Percentiles rank a stretch among this genome's conserved stretches.
Evolutionary conservation across 2,888 invertebrate genomes (phyloP).

Genomic region (Spilarctia lutea): DNA sequence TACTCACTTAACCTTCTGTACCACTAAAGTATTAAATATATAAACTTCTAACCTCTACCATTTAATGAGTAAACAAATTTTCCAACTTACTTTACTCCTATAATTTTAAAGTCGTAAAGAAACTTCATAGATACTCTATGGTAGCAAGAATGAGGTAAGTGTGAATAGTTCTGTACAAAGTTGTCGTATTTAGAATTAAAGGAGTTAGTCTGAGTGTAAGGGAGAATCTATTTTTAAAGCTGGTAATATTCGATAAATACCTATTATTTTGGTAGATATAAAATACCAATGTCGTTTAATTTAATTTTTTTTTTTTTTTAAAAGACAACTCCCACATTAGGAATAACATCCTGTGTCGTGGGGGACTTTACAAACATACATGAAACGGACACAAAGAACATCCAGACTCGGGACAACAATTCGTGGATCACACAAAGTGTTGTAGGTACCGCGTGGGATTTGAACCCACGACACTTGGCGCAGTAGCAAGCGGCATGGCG

Average conservation of each 20-base stretch:
- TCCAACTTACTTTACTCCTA: background rate
- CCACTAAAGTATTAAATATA: background rate
- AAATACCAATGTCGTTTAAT: background rate
- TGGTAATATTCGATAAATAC: background rate
- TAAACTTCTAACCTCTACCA: background rate
- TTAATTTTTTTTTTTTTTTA: too few relatives aligned
- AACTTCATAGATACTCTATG: background rate
- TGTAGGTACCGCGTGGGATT: too few relatives aligned
- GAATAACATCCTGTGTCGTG: too few relatives aligned
- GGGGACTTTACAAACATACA: too few relatives aligned
- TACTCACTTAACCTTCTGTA: background rate
- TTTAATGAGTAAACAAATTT: background rate
- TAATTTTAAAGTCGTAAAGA: background rate
- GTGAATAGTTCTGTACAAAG: conserved; percentile 13
- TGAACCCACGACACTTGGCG: too few relatives aligned
- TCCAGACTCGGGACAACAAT: too few relatives aligned
- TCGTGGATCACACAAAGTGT: too few relatives aligned
- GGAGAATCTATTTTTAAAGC: background rate
- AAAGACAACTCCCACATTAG: too few relatives aligned
- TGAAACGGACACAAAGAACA: too few relatives aligned
- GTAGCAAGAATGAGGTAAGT: background rate
- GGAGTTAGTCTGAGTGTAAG: background rate
- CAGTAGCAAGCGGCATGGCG: too few relatives aligned
- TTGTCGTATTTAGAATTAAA: background rate
- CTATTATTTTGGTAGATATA: background rate